A percentile compares a stretch with the other conserved stretches of the same genome.
Conservation (phyloP, 2,113 vertebrate genomes). For the Callopanchax toddi region DNA sequence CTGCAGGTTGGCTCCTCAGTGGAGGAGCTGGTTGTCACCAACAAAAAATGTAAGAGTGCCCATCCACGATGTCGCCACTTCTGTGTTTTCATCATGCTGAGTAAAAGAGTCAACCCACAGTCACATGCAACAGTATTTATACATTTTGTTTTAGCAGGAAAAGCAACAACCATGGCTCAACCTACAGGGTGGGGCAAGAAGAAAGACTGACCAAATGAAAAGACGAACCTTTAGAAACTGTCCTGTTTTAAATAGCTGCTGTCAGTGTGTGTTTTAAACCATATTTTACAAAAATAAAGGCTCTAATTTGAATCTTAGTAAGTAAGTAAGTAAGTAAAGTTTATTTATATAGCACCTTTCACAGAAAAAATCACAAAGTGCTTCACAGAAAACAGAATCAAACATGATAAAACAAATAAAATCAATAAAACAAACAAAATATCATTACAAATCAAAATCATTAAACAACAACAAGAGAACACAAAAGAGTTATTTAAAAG, state of each 20-base stretch:
- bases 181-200: neutral
- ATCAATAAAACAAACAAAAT: too few species aligned
- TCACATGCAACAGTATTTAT: conserved; percentile 38
- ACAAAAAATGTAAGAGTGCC: conserved; percentile 54
- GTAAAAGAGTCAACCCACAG: neutral
- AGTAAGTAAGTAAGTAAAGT: too few species aligned
- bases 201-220: neutral
- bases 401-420: too few species aligned
- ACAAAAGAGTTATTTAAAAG: too few species aligned
- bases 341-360: too few species aligned
- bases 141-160: neutral
- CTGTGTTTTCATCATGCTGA: conserved; percentile 46
- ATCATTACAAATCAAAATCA: too few species aligned
- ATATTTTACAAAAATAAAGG: too few species aligned
- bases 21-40: conserved; percentile 44
- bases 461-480: too few species aligned
- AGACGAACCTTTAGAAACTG: neutral
- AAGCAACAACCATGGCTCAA: neutral
- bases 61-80: conserved; percentile 56
- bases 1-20: conserved; percentile 52
- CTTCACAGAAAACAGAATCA: too few species aligned
- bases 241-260: neutral
- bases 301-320: too few species aligned
- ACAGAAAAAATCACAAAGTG: too few species aligned
- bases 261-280: too few species aligned